Evolutionary conservation across 2,888 invertebrate genomes (phyloP), one percentile per base, ranked within the genome.

Genomic region (Beris chalybata): DNA sequence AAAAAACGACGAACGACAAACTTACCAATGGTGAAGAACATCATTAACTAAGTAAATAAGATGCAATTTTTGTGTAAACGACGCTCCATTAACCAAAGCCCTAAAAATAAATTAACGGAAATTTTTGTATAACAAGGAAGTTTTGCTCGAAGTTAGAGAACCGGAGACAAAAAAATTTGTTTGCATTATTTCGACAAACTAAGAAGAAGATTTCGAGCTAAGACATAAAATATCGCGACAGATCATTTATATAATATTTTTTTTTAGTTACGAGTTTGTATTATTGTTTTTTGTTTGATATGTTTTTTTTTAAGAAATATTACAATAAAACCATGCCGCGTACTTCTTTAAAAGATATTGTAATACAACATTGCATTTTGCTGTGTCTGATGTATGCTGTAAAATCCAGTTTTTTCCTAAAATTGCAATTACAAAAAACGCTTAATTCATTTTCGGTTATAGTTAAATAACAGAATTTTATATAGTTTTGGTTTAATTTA

Each of bases 11-110:
- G 22, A 22, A 22, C 22, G 22, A 38, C 9, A 38, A 71, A 87
- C 89, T 89, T 87, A 94, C 93, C 94, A 95, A 83, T 98, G 97
- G 82, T 98, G 97, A 64, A 99, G 86, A 70, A 99, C 92, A 86
- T 99, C 98, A 84, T 99, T 99, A 75, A 99, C 93, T 76, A 99
- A 87, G 85, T 99, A 99, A 79, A 99, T 95, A 80, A 99, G 89
- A 84, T 99, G 98, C 67, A 99, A 88, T 81, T 96, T 92, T 82
- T 94, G 91, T 72, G 90, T 89, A 85, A 98, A 98, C 56, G 89
- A 85, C 63, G 91, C 87, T 48, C 86, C 86, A 56, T 82, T 79
- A 76, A 85, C 82, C 67, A 86, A 86, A 76, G 86, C 86, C 80
- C 81, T 81, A 80, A 78, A 81, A 80, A 78, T 79, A 81, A 79